Percentiles rank a stretch among this genome's conserved stretches.
Conservation (phyloP, 2,113 vertebrate species). For the Pseudorectes ferrugineus region DNA sequence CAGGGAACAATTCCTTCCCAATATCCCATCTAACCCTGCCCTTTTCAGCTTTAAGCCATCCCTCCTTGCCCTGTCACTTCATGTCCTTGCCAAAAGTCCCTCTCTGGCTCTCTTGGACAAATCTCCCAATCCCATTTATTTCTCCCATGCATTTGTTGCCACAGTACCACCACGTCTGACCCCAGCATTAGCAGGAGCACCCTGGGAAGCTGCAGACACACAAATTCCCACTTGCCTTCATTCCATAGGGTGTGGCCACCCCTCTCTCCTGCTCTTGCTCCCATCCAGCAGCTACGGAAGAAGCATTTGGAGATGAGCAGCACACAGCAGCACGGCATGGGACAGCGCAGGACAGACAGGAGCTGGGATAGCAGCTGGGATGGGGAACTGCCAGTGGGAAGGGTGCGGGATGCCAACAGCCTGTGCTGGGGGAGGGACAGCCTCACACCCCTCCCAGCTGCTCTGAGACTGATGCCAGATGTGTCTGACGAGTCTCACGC, state of each 20-base stretch:
- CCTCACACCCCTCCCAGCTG: neutral
- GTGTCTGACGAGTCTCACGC: fast-evolving
- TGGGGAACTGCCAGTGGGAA: fast-evolving
- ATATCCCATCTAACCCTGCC: neutral
- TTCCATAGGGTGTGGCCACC: neutral
- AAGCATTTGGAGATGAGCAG: neutral
- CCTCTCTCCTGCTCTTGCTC: neutral
- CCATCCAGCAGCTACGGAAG: neutral
- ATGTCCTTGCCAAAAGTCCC: neutral
- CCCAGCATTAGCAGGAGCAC: neutral
- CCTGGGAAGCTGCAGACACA: neutral
- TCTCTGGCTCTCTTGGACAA: neutral
- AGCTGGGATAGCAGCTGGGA: neutral
- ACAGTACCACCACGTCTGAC: fast-evolving
- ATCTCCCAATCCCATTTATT: neutral
- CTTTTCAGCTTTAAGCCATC: neutral
- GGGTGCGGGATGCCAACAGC: neutral
- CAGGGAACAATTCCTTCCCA: neutral
- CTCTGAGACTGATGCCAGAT: neutral
- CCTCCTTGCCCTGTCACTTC: neutral
- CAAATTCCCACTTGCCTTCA: neutral
- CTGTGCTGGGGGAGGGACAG: neutral
- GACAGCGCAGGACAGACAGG: neutral
- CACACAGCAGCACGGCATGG: fast-evolving
- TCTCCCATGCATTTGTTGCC: neutral